Evolutionary conservation across 1,140 invertebrate species (phyloP).

Genomic region (Trachymyrmex cornetzi): DNA sequence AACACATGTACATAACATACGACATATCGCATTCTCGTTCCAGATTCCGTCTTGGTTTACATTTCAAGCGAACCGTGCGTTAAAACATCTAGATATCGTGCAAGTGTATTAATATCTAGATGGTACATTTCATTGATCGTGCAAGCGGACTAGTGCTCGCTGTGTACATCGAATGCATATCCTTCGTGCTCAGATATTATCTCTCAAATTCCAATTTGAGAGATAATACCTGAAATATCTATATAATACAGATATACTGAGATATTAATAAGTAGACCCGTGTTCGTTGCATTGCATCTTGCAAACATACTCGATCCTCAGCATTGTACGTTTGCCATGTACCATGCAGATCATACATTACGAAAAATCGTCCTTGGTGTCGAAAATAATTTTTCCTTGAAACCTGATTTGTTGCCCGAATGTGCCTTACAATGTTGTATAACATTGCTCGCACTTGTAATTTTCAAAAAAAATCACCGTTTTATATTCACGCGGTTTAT

Average conservation of each 20-base stretch:
- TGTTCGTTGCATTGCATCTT: background rate
- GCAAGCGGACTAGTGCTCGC: background rate
- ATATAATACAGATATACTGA: background rate
- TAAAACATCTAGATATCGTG: constrained; percentile 38
- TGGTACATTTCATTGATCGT: constrained; percentile 51
- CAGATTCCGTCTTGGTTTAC: constrained; percentile 24
- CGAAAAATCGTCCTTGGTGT: constrained; percentile 33
- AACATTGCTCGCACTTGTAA: background rate
- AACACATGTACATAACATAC: background rate
- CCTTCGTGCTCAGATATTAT: background rate
- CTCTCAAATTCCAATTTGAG: background rate
- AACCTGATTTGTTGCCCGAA: background rate
- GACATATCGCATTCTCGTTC: constrained; percentile 38
- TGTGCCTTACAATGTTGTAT: background rate
- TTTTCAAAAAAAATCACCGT: background rate
- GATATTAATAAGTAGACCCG: background rate
- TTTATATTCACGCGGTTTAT: background rate
- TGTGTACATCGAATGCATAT: background rate
- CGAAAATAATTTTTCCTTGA: constrained; percentile 53
- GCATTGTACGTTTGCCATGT: constrained; percentile 2
- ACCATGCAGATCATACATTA: background rate
- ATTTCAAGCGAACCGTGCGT: constrained; percentile 40
- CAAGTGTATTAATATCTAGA: constrained; percentile 37
- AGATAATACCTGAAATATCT: background rate
- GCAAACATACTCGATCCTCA: background rate